Evolutionary conservation across 2,797 vertebrate genomes (phyloP).

Genomic region (Sebastes minor): DNA sequence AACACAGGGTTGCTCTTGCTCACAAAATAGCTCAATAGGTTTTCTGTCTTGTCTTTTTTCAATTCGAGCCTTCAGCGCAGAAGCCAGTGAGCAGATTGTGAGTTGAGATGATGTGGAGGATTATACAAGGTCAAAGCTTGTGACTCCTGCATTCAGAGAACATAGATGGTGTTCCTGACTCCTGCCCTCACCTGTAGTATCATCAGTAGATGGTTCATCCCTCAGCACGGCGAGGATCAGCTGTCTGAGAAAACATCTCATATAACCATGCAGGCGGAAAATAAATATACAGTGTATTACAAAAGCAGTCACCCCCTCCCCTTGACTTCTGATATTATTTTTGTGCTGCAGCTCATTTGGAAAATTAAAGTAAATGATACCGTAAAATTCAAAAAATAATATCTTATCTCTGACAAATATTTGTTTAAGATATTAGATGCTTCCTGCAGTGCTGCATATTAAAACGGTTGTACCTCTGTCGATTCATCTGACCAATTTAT

Average conservation of each 20-base stretch:
- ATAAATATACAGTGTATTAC: not conserved
- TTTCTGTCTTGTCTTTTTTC: conserved; percentile 65
- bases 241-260: conserved; percentile 27
- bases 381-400: not conserved
- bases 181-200: conserved; percentile 46
- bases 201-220: conserved; percentile 40
- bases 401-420: not conserved
- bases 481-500: not conserved
- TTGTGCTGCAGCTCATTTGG: not conserved
- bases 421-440: not conserved
- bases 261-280: not conserved
- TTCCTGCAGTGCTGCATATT: not conserved
- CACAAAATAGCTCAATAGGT: conserved; percentile 53
- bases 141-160: conserved; percentile 43
- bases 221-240: conserved; percentile 25
- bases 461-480: not conserved
- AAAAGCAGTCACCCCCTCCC: not conserved
- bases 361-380: not conserved
- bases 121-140: conserved; percentile 60
- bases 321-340: not conserved
- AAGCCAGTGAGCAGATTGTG: conserved; percentile 25
- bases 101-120: conserved; percentile 47
- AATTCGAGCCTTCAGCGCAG: conserved; percentile 58
- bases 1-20: conserved; percentile 35
- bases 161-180: conserved; percentile 44